Evolutionary conservation across 2,113 vertebrate genomes (phyloP).

Genomic region (Heloderma charlesbogerti): DNA sequence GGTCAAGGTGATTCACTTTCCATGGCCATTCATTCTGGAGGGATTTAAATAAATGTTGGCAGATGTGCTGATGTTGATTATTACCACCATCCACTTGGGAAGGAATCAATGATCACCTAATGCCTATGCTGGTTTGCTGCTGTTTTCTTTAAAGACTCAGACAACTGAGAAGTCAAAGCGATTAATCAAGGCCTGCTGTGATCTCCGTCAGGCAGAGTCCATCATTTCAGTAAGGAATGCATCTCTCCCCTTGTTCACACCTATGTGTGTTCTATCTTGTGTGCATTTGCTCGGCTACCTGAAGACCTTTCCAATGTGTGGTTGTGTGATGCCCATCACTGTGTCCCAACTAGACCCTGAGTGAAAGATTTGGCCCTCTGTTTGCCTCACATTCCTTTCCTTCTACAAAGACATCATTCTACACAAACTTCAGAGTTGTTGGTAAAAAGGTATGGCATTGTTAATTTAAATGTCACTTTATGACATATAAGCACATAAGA

Average conservation of each 20-base stretch:
- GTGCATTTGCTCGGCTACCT: slow-evolving; percentile 47
- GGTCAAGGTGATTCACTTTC: slow-evolving; percentile 66
- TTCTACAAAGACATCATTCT: neutral
- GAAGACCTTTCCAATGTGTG: slow-evolving; percentile 38
- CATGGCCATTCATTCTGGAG: slow-evolving; percentile 45
- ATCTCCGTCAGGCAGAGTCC: slow-evolving; percentile 69
- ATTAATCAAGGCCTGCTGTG: slow-evolving; percentile 71
- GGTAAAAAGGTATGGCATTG: neutral
- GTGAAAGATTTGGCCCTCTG: neutral
- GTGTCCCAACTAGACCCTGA: neutral
- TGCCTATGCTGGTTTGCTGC: slow-evolving; percentile 40
- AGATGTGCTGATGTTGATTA: slow-evolving; percentile 54
- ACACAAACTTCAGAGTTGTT: neutral
- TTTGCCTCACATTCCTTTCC: neutral
- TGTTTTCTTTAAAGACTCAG: slow-evolving; percentile 41
- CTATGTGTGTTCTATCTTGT: slow-evolving; percentile 56
- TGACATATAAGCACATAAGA: neutral
- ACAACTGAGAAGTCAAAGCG: slow-evolving; percentile 69
- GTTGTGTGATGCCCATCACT: neutral
- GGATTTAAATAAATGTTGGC: slow-evolving; percentile 62
- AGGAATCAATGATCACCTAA: slow-evolving; percentile 49
- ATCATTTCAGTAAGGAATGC: slow-evolving; percentile 57
- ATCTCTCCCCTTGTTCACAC: slow-evolving; percentile 67
- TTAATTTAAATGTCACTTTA: neutral
- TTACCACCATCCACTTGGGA: slow-evolving; percentile 47